phyloP scores from a whole-genome alignment of 1,140 invertebrate species.

The Littorina saxatilis region DNA sequence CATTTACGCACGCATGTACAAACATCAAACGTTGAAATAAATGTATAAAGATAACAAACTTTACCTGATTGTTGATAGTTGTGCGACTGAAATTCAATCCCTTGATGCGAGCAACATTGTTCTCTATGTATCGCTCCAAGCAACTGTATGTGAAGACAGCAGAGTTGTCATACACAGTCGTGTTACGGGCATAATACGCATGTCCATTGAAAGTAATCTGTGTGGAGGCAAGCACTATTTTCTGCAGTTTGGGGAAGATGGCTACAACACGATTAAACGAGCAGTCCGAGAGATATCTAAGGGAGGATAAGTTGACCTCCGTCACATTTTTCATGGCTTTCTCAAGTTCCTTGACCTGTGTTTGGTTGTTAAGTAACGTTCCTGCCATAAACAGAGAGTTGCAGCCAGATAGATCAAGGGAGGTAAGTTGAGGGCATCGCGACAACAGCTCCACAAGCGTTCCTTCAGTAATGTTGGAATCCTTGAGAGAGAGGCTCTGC shows the following conservation, averaged over 20 bases:
- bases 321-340: slow-evolving; percentile 79
- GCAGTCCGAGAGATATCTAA: slow-evolving; percentile 84
- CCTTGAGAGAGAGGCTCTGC: slow-evolving; percentile 64
- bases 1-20: too few species aligned
- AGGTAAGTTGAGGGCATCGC: slow-evolving; percentile 76
- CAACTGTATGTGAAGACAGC: slow-evolving; percentile 84
- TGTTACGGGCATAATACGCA: slow-evolving; percentile 79
- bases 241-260: slow-evolving; percentile 79
- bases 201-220: slow-evolving; percentile 82
- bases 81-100: slow-evolving; percentile 82
- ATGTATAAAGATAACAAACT: not conserved
- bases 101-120: slow-evolving; percentile 79
- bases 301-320: slow-evolving; percentile 80
- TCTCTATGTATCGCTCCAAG: slow-evolving; percentile 79
- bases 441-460: slow-evolving; percentile 64
- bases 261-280: slow-evolving; percentile 82
- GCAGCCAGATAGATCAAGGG: slow-evolving; percentile 80
- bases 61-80: slow-evolving; percentile 76
- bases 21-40: too few species aligned
- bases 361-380: slow-evolving; percentile 80
- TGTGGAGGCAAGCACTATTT: slow-evolving; percentile 81
- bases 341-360: slow-evolving; percentile 76
- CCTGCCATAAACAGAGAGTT: slow-evolving; percentile 85
- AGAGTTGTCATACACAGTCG: slow-evolving; percentile 79
- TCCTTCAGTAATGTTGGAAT: slow-evolving; percentile 64